Percentiles rank a stretch among this genome's conserved stretches.
These are phyloP conservation scores for Cerastoderma edule DNA, from an alignment of 2,888 invertebrate genomes.

Conservation along the genomic window DNA sequence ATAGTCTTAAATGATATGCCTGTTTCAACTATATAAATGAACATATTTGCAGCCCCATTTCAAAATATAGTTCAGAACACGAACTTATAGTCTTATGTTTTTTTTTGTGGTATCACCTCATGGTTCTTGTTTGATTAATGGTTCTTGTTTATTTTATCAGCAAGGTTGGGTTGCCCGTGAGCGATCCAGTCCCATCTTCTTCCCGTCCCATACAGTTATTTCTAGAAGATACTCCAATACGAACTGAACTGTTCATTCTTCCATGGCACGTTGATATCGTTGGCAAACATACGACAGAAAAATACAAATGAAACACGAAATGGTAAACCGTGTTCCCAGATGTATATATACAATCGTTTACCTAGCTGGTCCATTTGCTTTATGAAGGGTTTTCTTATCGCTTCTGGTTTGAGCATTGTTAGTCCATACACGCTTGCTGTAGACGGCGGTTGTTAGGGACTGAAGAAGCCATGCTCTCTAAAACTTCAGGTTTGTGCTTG, in stretches of 20 bases:
- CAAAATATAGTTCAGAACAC: no score
- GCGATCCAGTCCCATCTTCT: no score
- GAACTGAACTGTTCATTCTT: background rate
- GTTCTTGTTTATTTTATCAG: no score
- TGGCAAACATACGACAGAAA: background rate
- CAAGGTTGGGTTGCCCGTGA: no score
- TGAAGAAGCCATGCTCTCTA: background rate
- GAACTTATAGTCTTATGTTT: no score
- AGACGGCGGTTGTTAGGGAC: background rate
- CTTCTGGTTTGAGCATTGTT: background rate
- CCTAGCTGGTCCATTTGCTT: background rate
- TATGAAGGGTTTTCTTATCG: background rate
- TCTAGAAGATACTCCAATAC: background rate
- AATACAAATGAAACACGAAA: slow-evolving; percentile 1
- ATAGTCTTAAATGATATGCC: no score
- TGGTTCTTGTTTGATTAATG: no score
- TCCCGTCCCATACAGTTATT: background rate
- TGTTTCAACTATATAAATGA: no score
- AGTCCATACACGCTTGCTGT: background rate
- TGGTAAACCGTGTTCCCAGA: background rate
- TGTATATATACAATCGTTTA: background rate
- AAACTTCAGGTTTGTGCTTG: background rate
- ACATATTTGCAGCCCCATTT: no score
- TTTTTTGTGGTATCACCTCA: background rate
- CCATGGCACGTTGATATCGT: background rate